A percentile compares a stretch with the other conserved stretches of the same genome.
These are phyloP conservation scores for Sinotaia quadrata DNA, from an alignment of 2,888 invertebrate genomes.

Conservation along the genomic window DNA sequence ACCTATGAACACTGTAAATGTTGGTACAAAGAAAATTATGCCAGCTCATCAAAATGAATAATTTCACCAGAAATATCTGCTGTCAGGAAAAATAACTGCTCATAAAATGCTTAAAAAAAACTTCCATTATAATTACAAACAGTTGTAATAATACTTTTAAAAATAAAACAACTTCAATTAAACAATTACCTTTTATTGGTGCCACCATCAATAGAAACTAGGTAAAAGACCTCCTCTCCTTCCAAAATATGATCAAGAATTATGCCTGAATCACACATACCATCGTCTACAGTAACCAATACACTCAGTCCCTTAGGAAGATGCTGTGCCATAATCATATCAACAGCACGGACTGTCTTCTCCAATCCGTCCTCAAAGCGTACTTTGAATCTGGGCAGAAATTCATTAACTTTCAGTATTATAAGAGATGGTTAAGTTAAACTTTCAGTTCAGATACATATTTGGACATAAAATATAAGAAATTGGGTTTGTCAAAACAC, in stretches of 20 bases:
- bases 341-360: constrained; percentile 42
- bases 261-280: constrained; percentile 56
- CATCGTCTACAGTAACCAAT: constrained; percentile 52
- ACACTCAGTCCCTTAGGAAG: constrained; percentile 62
- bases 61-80: too few relatives aligned
- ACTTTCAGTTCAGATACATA: too few relatives aligned
- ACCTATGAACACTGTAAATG: not conserved
- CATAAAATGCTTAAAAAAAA: too few relatives aligned
- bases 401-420: not conserved
- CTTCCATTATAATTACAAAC: too few relatives aligned
- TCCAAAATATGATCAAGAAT: constrained; percentile 42
- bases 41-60: too few relatives aligned
- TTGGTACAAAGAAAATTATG: not conserved
- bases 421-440: too few relatives aligned
- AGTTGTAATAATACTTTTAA: too few relatives aligned
- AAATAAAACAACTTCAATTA: too few relatives aligned
- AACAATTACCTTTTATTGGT: constrained; percentile 47
- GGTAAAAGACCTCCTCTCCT: constrained; percentile 39
- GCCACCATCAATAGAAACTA: constrained; percentile 55
- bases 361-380: constrained; percentile 62
- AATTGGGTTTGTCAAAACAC: too few relatives aligned
- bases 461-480: too few relatives aligned
- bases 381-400: constrained; percentile 35
- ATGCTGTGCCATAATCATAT: constrained; percentile 52
- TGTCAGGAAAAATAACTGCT: too few relatives aligned